These are phyloP conservation scores for Microcebus ravelobensis DNA, from an alignment of 2,113 vertebrate species.

Conservation along the genomic window DNA sequence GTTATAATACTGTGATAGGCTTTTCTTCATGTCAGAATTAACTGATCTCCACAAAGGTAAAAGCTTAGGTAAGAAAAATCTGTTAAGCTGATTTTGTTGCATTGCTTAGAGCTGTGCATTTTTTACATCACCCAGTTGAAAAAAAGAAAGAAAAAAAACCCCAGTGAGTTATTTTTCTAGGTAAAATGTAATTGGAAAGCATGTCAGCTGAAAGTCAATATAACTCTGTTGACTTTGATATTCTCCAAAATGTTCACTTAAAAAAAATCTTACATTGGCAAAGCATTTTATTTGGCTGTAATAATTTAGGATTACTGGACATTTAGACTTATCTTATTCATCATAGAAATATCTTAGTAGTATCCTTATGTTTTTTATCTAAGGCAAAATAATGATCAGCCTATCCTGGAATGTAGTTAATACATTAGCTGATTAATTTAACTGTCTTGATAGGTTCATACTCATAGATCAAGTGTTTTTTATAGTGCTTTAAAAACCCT, in stretches of 20 bases:
- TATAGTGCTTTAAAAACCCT: background rate
- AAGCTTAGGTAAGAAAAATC: background rate
- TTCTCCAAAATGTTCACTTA: background rate
- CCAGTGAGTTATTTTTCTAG: background rate
- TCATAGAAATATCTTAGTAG: background rate
- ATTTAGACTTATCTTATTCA: background rate
- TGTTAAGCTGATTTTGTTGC: background rate
- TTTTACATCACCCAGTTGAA: background rate
- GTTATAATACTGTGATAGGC: background rate
- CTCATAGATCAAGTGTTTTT: conserved; percentile 27
- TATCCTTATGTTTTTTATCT: conserved; percentile 52
- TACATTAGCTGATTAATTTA: conserved; percentile 37
- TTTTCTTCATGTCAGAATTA: conserved; percentile 15
- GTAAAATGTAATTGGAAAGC: conserved; percentile 2
- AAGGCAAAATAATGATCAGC: conserved; percentile 48
- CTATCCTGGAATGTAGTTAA: background rate
- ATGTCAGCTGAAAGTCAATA: background rate
- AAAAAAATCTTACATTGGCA: background rate
- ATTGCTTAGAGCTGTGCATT: background rate
- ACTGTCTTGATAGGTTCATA: background rate
- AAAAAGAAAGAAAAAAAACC: background rate
- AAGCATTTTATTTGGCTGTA: background rate
- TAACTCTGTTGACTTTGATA: background rate
- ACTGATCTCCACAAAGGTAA: background rate
- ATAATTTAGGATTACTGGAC: background rate